Evolutionary conservation across 2,113 vertebrate genomes (phyloP), one percentile per base, ranked within the genome.

Genomic region (Penelope pileata): DNA sequence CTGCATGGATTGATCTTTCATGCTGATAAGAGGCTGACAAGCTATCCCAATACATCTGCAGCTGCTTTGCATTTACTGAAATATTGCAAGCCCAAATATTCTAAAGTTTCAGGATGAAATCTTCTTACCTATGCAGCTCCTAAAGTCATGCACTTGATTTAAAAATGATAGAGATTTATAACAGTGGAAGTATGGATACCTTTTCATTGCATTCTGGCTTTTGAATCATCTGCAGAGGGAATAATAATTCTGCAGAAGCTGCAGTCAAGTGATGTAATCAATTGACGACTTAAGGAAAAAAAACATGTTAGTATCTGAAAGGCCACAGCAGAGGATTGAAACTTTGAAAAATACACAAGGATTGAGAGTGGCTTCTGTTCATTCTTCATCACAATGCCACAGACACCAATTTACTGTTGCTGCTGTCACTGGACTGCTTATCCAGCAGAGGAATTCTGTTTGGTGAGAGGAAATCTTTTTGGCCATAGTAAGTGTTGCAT

Each of bases 391-490:
- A 78, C 11, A 82, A 4, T 3, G 15, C 24, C 30, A 40, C 32
- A 32, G 83, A 45, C 12, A 13, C 38, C 63, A 34, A 8, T 12
- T 86, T 51, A 16, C 14, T 47, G 42, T 50, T 67, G 2, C 7
- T 66, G 9, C 40, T 63, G 10, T 67, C 32, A 29, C n/a, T 60
- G 14, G 69, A 48, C 29, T 48, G 3, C 74, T 84, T 89, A 34
- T 80, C 26, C 18, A 26, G 27, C 18, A 48, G 10, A 67, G 26
- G 32, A 91, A 38, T 93, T 77, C 8, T 38, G 2, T 83, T 70
- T 86, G 60, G 56, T 47, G n/a, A 93, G 83, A 85, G 86, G 43
- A 90, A 94, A 86, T 21, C 14, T 69, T 88, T 76, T 78, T 66
- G 66, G 16, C 13, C 6, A 5, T 19, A 32, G 51, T 53, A 70